These are phyloP conservation scores for Rhaphigaster nebulosa DNA, from an alignment of 2,888 invertebrate species.

Conservation along the genomic window DNA sequence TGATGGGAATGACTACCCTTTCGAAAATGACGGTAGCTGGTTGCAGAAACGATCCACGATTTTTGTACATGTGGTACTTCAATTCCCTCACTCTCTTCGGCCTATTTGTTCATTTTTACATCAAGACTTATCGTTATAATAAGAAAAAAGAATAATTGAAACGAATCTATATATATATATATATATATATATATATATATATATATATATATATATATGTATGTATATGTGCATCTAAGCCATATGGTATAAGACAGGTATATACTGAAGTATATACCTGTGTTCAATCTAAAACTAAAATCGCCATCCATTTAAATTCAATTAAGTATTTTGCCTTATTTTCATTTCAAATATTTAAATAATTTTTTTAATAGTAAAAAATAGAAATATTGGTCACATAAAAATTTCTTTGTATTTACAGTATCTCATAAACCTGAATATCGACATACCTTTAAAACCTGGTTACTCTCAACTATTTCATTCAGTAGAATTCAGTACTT, in stretches of 20 bases:
- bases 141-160: neutral
- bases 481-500: no score
- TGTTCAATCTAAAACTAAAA: no score
- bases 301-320: no score
- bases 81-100: neutral
- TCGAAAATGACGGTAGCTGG: neutral
- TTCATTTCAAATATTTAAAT: no score
- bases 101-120: slow-evolving; percentile 22
- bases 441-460: no score
- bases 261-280: no score
- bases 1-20: slow-evolving; percentile 1
- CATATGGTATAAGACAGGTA: neutral
- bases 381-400: no score
- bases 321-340: no score
- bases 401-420: no score
- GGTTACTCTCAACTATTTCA: no score
- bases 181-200: neutral
- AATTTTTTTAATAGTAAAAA: no score
- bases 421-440: no score
- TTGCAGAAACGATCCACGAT: neutral
- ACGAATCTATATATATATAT: neutral
- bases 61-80: neutral
- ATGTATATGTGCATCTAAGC: neutral
- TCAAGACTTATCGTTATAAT: neutral
- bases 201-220: neutral